Evolutionary conservation across 2,888 invertebrate species (phyloP).

Genomic region (Microctonus aethiopoides): DNA sequence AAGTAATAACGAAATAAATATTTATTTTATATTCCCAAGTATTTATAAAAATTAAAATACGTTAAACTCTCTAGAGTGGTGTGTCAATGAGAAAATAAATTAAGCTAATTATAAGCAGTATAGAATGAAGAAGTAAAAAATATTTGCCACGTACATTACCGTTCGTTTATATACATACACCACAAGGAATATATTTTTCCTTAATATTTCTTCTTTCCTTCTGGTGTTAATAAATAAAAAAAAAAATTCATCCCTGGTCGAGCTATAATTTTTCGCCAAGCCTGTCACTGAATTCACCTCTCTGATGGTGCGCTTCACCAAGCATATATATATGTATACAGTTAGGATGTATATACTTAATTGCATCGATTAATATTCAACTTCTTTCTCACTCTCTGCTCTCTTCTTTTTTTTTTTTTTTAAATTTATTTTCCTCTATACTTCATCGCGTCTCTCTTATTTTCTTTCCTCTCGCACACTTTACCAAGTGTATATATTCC

Average conservation of each 20-base stretch:
- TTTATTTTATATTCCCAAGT: too few species aligned
- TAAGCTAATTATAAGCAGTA: slow-evolving; percentile 38
- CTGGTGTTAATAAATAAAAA: background rate
- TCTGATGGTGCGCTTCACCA: slow-evolving; percentile 28
- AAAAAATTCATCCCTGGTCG: slow-evolving; percentile 17
- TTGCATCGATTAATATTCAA: slow-evolving; percentile 48
- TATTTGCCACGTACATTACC: background rate
- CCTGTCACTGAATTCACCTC: slow-evolving; percentile 35
- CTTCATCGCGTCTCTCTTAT: background rate
- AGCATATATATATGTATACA: slow-evolving; percentile 31
- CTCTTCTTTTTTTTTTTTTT: background rate
- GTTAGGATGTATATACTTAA: slow-evolving; percentile 43
- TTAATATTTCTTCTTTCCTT: background rate
- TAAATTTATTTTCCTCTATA: slow-evolving; percentile 31
- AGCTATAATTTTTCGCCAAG: slow-evolving; percentile 43
- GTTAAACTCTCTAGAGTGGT: background rate
- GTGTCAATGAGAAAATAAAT: slow-evolving; percentile 44
- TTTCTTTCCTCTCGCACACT: too few species aligned
- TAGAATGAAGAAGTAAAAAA: slow-evolving; percentile 1
- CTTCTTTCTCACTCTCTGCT: background rate
- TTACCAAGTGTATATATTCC: background rate
- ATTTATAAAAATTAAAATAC: background rate
- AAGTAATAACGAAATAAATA: background rate
- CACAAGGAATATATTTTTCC: background rate
- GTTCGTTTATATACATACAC: background rate